phyloP scores from a whole-genome alignment of 2,113 vertebrate species.

The Daboia siamensis region DNA sequence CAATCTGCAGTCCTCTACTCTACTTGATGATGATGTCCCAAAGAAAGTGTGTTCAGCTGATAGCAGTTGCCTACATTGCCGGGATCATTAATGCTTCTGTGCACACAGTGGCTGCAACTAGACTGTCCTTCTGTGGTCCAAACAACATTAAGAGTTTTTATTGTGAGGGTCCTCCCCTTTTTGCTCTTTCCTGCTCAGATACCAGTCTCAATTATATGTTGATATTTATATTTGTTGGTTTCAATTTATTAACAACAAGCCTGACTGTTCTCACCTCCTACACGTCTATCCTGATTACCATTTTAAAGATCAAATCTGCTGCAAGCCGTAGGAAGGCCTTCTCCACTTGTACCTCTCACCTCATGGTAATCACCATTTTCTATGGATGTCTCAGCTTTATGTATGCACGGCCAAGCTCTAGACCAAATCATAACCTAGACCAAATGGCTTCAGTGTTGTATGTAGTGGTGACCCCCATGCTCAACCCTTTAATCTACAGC shows the following conservation, averaged over 20 bases:
- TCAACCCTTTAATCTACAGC: neutral
- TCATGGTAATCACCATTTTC: neutral
- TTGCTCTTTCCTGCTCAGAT: slow-evolving; percentile 18
- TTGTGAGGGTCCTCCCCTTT: neutral
- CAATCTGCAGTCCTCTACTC: neutral
- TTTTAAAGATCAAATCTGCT: neutral
- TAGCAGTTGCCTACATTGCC: neutral
- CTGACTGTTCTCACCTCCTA: neutral
- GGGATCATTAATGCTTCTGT: slow-evolving; percentile 12
- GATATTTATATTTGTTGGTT: neutral
- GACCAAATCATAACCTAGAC: neutral
- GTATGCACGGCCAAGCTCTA: neutral
- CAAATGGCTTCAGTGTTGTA: neutral
- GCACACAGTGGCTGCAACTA: neutral
- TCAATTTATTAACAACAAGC: neutral
- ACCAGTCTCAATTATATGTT: neutral
- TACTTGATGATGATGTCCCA: slow-evolving; percentile 16
- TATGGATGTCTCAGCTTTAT: neutral
- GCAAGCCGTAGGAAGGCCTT: neutral
- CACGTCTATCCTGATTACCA: neutral
- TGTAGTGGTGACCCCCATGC: neutral
- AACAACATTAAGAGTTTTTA: slow-evolving; percentile 4
- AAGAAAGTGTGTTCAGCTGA: neutral
- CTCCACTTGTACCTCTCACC: neutral
- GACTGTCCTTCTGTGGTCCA: slow-evolving; percentile 22